Conservation (phyloP, 2,888 invertebrate species). For the Chloroclystis v-ata region DNA sequence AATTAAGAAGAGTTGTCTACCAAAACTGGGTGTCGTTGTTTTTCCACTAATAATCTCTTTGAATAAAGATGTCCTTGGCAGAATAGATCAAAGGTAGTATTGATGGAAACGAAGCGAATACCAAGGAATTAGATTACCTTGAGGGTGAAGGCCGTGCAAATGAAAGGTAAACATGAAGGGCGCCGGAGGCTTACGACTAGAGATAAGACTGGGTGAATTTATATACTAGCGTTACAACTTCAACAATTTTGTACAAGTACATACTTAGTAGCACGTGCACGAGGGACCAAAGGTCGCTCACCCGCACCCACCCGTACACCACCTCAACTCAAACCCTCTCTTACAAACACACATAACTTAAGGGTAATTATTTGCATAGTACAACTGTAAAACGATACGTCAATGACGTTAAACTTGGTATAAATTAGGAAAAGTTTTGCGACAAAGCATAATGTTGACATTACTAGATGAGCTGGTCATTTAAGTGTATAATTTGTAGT, state of each 20-base stretch:
- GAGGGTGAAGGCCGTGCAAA: conserved; percentile 37
- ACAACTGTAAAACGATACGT: not conserved
- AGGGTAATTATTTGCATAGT: conserved; percentile 24
- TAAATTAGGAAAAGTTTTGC: not conserved
- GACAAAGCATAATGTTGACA: not conserved
- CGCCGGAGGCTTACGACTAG: conserved; percentile 25
- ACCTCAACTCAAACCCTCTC: conserved; percentile 31
- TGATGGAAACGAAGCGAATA: conserved; percentile 20
- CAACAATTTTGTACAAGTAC: conserved; percentile 35
- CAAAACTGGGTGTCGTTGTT: no score
- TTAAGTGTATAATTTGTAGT: not conserved
- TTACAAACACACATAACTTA: conserved; percentile 28
- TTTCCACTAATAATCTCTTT: no score
- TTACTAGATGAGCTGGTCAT: not conserved
- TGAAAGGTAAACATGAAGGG: conserved; percentile 46
- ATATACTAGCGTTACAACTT: conserved; percentile 28
- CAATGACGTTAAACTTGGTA: no score
- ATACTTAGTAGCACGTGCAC: conserved; percentile 40
- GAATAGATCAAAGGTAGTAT: conserved; percentile 18
- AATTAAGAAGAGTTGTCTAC: no score
- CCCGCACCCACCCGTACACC: conserved; percentile 38
- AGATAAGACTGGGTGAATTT: conserved; percentile 28
- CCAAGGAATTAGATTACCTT: conserved; percentile 31
- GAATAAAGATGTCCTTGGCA: not conserved
- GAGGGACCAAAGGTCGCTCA: conserved; percentile 42